phyloP scores from a whole-genome alignment of 2,113 vertebrate genomes.

The Esox niger region DNA sequence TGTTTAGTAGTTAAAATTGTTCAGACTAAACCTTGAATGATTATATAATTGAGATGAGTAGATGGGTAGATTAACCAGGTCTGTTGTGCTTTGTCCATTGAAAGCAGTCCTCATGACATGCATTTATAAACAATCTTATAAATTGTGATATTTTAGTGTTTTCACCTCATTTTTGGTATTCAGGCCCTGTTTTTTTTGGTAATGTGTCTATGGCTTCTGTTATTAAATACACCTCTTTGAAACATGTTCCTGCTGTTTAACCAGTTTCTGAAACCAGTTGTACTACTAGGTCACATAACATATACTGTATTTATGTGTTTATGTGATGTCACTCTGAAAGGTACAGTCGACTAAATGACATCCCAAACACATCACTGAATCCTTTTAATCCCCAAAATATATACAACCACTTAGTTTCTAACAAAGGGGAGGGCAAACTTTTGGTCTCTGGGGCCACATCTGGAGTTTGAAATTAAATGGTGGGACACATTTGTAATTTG shows the following conservation, averaged over 20 bases:
- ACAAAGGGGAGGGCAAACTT: too few species aligned
- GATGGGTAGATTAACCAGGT: constrained; percentile 13
- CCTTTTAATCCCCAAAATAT: constrained; percentile 6
- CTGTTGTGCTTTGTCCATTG: constrained; percentile 40
- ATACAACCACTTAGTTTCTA: constrained; percentile 10
- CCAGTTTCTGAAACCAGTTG: constrained; percentile 61
- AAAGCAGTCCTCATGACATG: not conserved
- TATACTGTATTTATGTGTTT: constrained; percentile 57
- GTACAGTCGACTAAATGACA: constrained; percentile 50
- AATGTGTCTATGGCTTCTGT: constrained; percentile 11
- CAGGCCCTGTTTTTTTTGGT: constrained; percentile 9
- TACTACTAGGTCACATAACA: constrained; percentile 57
- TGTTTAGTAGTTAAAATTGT: not conserved
- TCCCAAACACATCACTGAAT: constrained; percentile 18
- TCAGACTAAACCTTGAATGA: constrained; percentile 17
- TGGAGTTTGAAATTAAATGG: too few species aligned
- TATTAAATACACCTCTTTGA: constrained; percentile 31
- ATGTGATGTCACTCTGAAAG: constrained; percentile 63
- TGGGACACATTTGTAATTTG: too few species aligned
- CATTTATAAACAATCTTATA: constrained; percentile 22
- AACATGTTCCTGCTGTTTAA: constrained; percentile 35
- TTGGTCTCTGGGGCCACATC: too few species aligned
- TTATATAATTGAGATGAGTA: constrained; percentile 25
- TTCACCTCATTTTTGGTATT: constrained; percentile 12
- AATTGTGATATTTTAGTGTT: constrained; percentile 23